phyloP scores from a whole-genome alignment of 37 sponge, comb jelly and placozoan species.

The Chondrilla cf. caribensis region DNA sequence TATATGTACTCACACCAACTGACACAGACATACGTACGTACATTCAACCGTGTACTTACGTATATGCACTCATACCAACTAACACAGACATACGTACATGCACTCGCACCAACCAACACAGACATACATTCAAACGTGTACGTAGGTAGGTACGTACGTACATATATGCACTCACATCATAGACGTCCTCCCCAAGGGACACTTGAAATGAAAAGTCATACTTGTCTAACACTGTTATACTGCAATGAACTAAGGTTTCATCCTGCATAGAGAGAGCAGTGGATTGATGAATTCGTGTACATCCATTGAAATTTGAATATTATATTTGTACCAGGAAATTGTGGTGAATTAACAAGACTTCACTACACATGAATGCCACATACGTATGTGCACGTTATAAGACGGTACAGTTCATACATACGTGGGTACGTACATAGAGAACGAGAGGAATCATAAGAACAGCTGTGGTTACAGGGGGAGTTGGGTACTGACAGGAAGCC shows the following conservation, averaged over 20 bases:
- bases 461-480: not conserved
- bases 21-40: not conserved
- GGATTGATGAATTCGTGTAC: no score
- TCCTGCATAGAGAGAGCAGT: conserved; percentile 67
- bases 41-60: not conserved
- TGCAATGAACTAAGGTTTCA: conserved; percentile 96
- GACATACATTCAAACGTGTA: not conserved
- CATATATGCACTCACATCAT: conserved; percentile 50
- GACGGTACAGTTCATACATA: not conserved
- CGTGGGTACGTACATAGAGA: not conserved
- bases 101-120: not conserved
- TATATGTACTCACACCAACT: not conserved
- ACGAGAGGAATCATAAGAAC: not conserved
- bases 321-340: no score
- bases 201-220: conserved; percentile 76
- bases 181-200: conserved; percentile 41
- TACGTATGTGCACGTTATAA: not conserved
- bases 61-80: not conserved
- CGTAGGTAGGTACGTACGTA: not conserved
- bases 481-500: not conserved
- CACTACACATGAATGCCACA: not conserved
- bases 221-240: conserved; percentile 63
- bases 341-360: not conserved
- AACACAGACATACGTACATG: not conserved
- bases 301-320: no score